Evolutionary conservation across 2,113 vertebrate genomes (phyloP), one percentile per base, ranked within the genome.

Genomic region (Ophthalmolycus amberensis): DNA sequence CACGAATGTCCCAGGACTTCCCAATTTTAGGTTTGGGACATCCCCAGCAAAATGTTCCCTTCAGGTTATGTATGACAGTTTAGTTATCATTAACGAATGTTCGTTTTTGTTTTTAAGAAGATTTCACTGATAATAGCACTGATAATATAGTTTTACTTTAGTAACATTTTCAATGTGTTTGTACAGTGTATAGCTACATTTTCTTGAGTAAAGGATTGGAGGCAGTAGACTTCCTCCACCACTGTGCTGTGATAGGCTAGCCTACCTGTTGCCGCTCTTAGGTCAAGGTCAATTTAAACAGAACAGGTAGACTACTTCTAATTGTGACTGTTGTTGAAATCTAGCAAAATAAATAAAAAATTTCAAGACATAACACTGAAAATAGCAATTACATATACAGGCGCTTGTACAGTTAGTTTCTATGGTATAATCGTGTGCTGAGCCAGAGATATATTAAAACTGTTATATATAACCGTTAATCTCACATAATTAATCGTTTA

Each of bases 401-500:
- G 10, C 2, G 10, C 40, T 40, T 46, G 14, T 48, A 27, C 14
- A 25, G 7, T 46, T 16, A 15, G 12, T 44, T 62, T 27, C 15
- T 40, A 5, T 22, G 10, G 5, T 6, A 27, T 14, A 34, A 77
- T 63, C 27, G 18, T 3, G n/a, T 12, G 27, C 22, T 27, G 0
- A 34, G 9, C 1, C 15, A 9, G 3, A n/a, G 9, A 22, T 0
- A 37, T 22, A 20, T 9, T 37, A 3, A 38, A 70, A 74, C 8
- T 52, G 18, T 29, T 9, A 16, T 27, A n/a, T 22, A 18, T 15
- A n/a, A n/a, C 18, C 52, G 52, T 56, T 11, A 20, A 25, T 18
- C 54, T 70, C 29, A 68, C n/a, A 38, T 67, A 52, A 77, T 84
- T 52, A 62, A 78, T 76, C 11, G 58, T 77, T 71, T 22, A 34